Evolutionary conservation across 2,797 vertebrate species (phyloP).

Genomic region (Scyliorhinus canicula): DNA sequence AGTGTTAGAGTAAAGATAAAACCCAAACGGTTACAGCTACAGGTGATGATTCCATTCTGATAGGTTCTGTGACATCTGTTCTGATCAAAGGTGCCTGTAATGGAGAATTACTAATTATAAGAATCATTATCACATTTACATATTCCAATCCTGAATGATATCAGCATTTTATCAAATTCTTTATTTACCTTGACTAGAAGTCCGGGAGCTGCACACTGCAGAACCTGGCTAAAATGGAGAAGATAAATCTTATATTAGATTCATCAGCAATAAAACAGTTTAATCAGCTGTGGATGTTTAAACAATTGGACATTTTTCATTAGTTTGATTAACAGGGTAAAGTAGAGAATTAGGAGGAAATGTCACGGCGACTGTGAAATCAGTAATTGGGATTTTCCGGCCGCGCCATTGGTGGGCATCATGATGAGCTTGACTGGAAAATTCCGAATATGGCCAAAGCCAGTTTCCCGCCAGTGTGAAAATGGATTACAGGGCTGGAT

Average conservation of each 20-base stretch:
- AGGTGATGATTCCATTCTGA: not conserved
- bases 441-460: no score
- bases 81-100: not conserved
- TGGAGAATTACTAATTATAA: not conserved
- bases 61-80: not conserved
- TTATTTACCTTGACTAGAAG: no score
- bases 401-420: no score
- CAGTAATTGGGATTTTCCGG: no score
- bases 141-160: not conserved
- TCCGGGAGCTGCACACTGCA: rapidly evolving
- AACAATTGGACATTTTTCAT: not conserved
- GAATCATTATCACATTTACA: not conserved
- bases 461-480: no score
- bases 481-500: no score
- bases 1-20: not conserved
- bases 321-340: not conserved
- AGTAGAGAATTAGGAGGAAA: not conserved
- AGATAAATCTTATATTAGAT: not conserved
- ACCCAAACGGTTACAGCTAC: not conserved
- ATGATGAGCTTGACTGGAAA: no score
- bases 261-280: not conserved
- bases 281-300: not conserved
- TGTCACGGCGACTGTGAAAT: not conserved
- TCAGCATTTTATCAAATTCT: not conserved
- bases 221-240: not conserved